phyloP scores from a whole-genome alignment of 2,888 invertebrate genomes.

The Rotaria sp. region DNA sequence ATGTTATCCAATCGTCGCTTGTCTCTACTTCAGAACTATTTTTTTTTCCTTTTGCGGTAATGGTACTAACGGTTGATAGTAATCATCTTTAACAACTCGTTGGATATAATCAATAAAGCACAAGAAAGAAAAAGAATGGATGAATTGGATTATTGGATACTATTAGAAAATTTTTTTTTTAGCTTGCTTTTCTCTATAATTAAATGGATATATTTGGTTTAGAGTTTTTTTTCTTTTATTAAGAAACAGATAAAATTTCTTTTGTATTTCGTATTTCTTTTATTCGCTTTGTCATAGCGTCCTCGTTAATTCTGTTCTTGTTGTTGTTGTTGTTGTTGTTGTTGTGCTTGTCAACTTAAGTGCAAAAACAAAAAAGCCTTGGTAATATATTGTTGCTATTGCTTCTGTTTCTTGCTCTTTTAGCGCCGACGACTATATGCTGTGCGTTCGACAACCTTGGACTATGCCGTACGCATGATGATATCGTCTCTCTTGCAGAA shows the following conservation, averaged over 20 bases:
- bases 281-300: neutral
- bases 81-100: neutral
- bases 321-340: neutral
- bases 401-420: constrained; percentile 7
- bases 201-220: neutral
- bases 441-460: neutral
- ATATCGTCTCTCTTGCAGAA: constrained; percentile 19
- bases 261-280: neutral
- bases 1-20: constrained; percentile 14
- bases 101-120: neutral
- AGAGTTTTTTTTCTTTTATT: neutral
- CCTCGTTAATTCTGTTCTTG: neutral
- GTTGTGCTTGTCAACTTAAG: neutral
- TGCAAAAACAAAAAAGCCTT: constrained; percentile 12
- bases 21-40: neutral
- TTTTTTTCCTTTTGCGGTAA: constrained; percentile 14
- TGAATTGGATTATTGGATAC: neutral
- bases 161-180: neutral
- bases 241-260: neutral
- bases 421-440: neutral
- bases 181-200: neutral
- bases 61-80: constrained; percentile 1
- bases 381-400: neutral
- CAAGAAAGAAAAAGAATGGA: neutral
- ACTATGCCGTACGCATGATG: neutral